Percentiles rank a stretch among this genome's conserved stretches.
Conservation (phyloP, 2,797 vertebrate genomes). For the Gorsachius magnificus region DNA sequence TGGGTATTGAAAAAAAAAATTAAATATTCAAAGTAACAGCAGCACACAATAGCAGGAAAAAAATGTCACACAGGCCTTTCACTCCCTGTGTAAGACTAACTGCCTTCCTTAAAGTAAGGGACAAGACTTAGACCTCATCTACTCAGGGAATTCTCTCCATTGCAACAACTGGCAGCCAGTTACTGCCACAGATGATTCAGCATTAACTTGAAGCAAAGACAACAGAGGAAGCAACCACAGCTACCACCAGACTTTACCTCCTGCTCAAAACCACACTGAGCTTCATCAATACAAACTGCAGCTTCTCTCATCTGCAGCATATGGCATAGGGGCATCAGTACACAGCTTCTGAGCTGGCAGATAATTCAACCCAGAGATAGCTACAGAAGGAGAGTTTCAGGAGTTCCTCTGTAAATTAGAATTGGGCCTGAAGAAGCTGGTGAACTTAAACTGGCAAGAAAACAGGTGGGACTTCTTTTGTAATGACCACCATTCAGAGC, state of each 20-base stretch:
- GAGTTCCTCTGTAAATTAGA: neutral
- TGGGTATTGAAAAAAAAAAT: neutral
- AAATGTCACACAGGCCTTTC: neutral
- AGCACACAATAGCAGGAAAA: neutral
- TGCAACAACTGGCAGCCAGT: neutral
- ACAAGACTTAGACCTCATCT: neutral
- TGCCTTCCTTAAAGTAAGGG: neutral
- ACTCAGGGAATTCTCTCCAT: neutral
- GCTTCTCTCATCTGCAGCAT: rapidly evolving
- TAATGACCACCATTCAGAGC: neutral
- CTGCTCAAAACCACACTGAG: neutral
- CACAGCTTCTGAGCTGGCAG: rapidly evolving
- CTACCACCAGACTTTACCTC: neutral
- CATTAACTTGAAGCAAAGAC: neutral
- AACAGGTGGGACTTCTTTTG: neutral
- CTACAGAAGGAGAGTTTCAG: too few relatives aligned
- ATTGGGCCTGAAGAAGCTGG: neutral
- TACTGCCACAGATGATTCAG: neutral
- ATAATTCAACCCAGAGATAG: rapidly evolving
- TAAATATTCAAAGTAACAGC: neutral
- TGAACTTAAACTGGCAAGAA: neutral
- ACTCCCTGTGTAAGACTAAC: neutral
- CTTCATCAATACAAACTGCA: neutral
- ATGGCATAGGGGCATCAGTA: rapidly evolving
- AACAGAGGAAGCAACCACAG: neutral